Conservation (phyloP, 2,113 vertebrate species). For the Pitta sordida region DNA sequence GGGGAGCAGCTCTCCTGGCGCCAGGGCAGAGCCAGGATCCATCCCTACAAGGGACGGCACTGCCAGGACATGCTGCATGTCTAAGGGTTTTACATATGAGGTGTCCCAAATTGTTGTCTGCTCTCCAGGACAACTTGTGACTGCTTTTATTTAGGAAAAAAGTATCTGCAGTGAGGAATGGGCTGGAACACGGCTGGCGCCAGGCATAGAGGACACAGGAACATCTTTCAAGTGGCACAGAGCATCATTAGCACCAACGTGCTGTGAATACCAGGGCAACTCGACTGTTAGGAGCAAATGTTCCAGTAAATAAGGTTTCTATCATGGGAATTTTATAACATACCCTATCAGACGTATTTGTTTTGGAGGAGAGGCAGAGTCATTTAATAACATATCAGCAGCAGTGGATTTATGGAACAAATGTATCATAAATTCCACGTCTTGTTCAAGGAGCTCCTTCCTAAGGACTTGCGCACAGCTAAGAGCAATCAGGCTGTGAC, state of each 20-base stretch:
- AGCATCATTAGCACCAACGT: neutral
- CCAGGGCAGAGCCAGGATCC: neutral
- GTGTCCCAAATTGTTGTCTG: neutral
- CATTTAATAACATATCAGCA: neutral
- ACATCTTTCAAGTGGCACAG: neutral
- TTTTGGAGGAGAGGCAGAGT: neutral
- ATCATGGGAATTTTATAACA: neutral
- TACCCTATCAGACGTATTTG: neutral
- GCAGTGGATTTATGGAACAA: neutral
- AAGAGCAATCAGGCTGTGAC: neutral
- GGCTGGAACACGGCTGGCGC: neutral
- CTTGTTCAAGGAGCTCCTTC: neutral
- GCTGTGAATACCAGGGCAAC: neutral
- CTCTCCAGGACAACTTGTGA: neutral
- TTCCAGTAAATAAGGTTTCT: neutral
- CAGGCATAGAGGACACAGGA: neutral
- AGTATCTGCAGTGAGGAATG: neutral
- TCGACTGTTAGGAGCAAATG: neutral
- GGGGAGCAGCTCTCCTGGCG: neutral
- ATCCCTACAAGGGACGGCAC: neutral
- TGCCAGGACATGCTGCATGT: neutral
- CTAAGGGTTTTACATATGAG: neutral
- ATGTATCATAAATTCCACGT: accelerated
- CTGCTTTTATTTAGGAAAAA: neutral
- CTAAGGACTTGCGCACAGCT: neutral